Conservation (phyloP, 1,140 invertebrate genomes). For the Drosophila grimshawi region DNA sequence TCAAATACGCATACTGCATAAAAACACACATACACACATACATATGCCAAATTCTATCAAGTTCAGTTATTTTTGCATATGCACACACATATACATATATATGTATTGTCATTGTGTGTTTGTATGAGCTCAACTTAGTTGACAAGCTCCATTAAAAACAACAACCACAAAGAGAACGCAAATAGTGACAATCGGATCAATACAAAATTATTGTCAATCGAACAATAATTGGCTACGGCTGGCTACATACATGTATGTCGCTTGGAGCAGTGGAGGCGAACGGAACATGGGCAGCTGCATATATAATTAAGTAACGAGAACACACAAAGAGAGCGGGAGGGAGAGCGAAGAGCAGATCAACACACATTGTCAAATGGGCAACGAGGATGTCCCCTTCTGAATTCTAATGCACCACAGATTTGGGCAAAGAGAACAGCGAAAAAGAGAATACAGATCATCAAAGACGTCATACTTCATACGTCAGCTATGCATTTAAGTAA, state of each 20-base stretch:
- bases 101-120: neutral
- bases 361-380: too few species aligned
- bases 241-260: neutral
- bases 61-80: conserved; percentile 33
- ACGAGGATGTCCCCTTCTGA: too few species aligned
- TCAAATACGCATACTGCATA: neutral
- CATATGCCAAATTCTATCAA: conserved; percentile 6
- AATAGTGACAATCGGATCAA: conserved; percentile 64
- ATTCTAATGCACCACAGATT: too few species aligned
- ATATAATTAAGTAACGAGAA: neutral
- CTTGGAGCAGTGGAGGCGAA: neutral
- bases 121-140: conserved; percentile 1
- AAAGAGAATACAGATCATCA: too few species aligned
- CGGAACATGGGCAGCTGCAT: neutral
- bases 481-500: too few species aligned
- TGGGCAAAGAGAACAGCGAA: too few species aligned
- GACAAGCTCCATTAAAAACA: conserved; percentile 15
- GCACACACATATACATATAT: neutral
- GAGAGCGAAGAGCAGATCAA: neutral
- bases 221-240: conserved; percentile 50
- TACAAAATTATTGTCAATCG: conserved; percentile 68
- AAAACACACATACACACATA: neutral
- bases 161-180: conserved; percentile 2
- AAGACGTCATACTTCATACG: too few species aligned
- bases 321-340: neutral